Conservation (phyloP, 2,797 vertebrate genomes). For the Amphiprion clarkii region DNA sequence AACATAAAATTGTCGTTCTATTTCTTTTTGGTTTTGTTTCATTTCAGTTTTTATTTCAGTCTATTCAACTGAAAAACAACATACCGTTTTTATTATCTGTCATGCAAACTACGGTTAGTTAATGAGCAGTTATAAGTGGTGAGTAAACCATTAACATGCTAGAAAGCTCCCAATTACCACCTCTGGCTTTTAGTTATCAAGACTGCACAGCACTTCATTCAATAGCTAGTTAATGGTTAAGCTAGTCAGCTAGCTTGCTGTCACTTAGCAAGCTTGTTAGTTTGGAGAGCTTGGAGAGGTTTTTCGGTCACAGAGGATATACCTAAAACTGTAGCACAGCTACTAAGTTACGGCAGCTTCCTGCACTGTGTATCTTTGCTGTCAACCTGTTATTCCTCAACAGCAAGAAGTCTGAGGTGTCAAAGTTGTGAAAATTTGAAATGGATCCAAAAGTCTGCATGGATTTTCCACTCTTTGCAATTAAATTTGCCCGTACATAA, state of each 20-base stretch:
- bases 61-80: conserved; percentile 1
- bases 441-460: too few relatives aligned
- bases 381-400: not conserved
- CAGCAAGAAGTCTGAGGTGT: not conserved
- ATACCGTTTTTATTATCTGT: not conserved
- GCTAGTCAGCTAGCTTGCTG: not conserved
- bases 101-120: too few relatives aligned
- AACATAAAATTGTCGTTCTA: not conserved
- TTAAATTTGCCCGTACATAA: too few relatives aligned
- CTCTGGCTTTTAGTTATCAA: not conserved
- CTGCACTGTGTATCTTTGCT: too few relatives aligned
- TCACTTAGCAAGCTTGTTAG: not conserved
- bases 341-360: not conserved
- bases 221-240: not conserved
- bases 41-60: not conserved
- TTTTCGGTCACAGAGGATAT: not conserved
- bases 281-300: not conserved
- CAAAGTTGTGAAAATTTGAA: too few relatives aligned
- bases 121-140: too few relatives aligned
- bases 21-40: not conserved
- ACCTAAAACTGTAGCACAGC: not conserved
- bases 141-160: not conserved
- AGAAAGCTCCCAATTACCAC: not conserved
- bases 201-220: not conserved
- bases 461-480: too few relatives aligned